phyloP scores from a whole-genome alignment of 2,888 invertebrate genomes.

The Opisthograptis luteolata region DNA sequence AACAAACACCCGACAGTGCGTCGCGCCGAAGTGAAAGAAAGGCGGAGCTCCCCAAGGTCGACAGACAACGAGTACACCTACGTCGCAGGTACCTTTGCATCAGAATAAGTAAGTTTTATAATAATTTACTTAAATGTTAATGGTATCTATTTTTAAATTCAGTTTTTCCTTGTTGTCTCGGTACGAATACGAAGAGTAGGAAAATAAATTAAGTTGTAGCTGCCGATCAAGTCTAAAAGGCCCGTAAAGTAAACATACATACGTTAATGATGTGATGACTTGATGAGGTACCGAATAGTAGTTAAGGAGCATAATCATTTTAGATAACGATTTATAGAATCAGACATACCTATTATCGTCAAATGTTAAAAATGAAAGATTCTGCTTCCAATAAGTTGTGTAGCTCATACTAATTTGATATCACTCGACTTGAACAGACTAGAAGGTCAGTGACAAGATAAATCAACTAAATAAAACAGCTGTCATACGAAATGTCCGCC shows the following conservation, averaged over 20 bases:
- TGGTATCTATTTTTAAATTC: not conserved
- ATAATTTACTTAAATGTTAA: too few relatives aligned
- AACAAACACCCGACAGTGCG: slow-evolving; percentile 15
- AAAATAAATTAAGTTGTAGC: too few relatives aligned
- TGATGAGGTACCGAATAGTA: too few relatives aligned
- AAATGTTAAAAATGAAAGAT: too few relatives aligned
- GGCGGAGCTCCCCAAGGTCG: slow-evolving; percentile 35
- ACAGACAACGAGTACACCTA: slow-evolving; percentile 23
- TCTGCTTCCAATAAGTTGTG: too few relatives aligned
- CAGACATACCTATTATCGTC: too few relatives aligned
- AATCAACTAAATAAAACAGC: slow-evolving; percentile 36
- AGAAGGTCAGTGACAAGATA: slow-evolving; percentile 31
- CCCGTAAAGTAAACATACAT: too few relatives aligned
- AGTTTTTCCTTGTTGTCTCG: slow-evolving; percentile 3
- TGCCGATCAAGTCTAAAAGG: too few relatives aligned
- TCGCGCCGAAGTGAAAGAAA: slow-evolving; percentile 36
- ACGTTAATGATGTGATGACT: too few relatives aligned
- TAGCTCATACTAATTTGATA: not conserved
- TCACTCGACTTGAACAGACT: slow-evolving; percentile 11
- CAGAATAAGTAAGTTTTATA: slow-evolving; percentile 6
- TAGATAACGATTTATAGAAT: too few relatives aligned
- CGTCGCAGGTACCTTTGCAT: slow-evolving; percentile 18
- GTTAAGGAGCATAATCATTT: too few relatives aligned
- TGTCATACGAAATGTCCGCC: slow-evolving; percentile 31
- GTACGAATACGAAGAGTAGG: not conserved